Evolutionary conservation across 2,797 vertebrate species (phyloP).

Genomic region (Arctocebus calabarensis): DNA sequence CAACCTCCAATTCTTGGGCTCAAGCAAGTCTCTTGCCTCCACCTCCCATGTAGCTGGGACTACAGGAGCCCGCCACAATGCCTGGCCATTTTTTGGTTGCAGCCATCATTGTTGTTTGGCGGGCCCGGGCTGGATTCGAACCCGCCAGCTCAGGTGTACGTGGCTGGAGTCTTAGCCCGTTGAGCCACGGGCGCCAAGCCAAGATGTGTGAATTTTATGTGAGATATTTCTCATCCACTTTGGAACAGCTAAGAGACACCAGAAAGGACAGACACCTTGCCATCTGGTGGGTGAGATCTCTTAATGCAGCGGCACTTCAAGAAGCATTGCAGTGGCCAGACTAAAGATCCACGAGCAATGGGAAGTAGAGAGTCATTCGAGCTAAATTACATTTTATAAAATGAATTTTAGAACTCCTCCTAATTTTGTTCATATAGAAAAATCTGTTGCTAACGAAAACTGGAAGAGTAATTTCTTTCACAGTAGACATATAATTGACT

Average conservation of each 20-base stretch:
- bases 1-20: no score
- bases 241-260: slow-evolving; percentile 18
- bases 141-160: no score
- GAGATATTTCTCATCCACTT: not conserved
- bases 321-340: not conserved
- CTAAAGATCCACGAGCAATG: not conserved
- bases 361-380: not conserved
- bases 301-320: not conserved
- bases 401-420: not conserved
- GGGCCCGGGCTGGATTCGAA: no score
- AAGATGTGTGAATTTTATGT: not conserved
- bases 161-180: no score
- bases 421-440: not conserved
- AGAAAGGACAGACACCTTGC: not conserved
- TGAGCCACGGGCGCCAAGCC: no score
- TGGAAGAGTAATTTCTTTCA: not conserved
- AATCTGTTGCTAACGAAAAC: slow-evolving; percentile 7
- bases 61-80: no score
- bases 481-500: not conserved
- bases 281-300: not conserved
- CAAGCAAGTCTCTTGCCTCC: no score
- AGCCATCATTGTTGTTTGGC: no score
- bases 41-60: no score
- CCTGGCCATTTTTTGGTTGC: no score
- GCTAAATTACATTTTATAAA: slow-evolving; percentile 28